Base-by-base conservation (phyloP, 1,140 invertebrate genomes). In the Caenorhabditis inopinata region DNA sequence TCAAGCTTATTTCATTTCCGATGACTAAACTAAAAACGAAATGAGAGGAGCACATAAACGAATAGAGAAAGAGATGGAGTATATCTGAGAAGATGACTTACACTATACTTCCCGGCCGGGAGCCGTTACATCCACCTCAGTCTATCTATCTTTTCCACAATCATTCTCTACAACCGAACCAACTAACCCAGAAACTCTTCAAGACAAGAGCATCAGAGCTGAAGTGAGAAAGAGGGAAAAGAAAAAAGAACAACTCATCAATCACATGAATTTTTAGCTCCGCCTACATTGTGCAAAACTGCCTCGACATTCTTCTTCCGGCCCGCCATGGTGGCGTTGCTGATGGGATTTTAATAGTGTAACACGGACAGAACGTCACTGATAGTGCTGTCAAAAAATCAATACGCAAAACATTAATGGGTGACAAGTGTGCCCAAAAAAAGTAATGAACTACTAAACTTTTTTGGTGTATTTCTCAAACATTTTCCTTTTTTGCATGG, bases 221-320 rank as follows among this genome's bases (percentile, higher is more conserved):
- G 51, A 58, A 29, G 18, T n/a, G n/a, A n/a, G n/a, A n/a, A 68
- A 18, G 58, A 68, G 27, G 32, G 38, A 58, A 21, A 68, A 68
- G n/a, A 68, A 68, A 42, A 68, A 32, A 68, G 58, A 68, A 68
- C 58, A 68, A 68, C 58, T 68, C 58, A 68, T 68, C 58, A 68
- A 68, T 68, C 58, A 68, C 58, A 68, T 68, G 58, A 68, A 29
- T 68, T 68, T 68, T 68, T 16, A 29, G 58, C 58, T 68, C 58
- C 58, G 11, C 58, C 58, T 11, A n/a, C 32, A 21, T 11, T 12
- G 58, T 68, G 58, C 58, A 68, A 68, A 68, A 68, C 58, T 68
- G 29, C 32, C 38, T 68, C 32, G 16, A 58, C 58, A 29, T 25
- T 53, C 58, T 32, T 68, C 32, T 68, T 68, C 58, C 58, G 58